phyloP scores from a whole-genome alignment of 64 coral and sea anemone species.

The Dendronephthya gigantea region DNA sequence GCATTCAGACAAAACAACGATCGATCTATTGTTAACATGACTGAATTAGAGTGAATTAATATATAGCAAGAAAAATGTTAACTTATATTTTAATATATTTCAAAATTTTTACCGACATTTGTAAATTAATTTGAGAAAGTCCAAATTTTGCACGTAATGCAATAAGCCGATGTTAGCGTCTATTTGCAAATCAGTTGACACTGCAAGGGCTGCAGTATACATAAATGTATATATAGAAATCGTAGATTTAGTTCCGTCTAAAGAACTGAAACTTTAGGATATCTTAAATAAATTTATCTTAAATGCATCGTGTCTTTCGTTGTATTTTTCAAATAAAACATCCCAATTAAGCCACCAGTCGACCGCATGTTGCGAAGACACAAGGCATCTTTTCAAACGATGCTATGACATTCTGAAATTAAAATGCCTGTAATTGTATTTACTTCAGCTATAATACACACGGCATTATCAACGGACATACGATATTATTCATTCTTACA shows the following conservation, averaged over 20 bases:
- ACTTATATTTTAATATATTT: constrained; percentile 24
- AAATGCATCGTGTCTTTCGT: neutral
- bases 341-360: neutral
- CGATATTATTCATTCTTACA: neutral
- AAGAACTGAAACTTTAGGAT: neutral
- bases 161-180: neutral
- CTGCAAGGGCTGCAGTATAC: neutral
- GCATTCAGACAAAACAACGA: neutral
- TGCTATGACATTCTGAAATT: constrained; percentile 7
- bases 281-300: neutral
- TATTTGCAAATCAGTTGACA: neutral
- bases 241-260: neutral
- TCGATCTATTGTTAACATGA: neutral
- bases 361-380: neutral
- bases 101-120: constrained; percentile 15
- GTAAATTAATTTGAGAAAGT: neutral
- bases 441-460: neutral
- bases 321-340: neutral
- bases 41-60: neutral
- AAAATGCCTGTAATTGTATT: neutral
- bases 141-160: neutral
- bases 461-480: neutral
- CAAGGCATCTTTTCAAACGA: neutral
- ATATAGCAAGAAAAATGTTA: neutral
- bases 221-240: neutral